Base-by-base conservation (phyloP, 1,140 invertebrate genomes). In the Ectropis grisescens region DNA sequence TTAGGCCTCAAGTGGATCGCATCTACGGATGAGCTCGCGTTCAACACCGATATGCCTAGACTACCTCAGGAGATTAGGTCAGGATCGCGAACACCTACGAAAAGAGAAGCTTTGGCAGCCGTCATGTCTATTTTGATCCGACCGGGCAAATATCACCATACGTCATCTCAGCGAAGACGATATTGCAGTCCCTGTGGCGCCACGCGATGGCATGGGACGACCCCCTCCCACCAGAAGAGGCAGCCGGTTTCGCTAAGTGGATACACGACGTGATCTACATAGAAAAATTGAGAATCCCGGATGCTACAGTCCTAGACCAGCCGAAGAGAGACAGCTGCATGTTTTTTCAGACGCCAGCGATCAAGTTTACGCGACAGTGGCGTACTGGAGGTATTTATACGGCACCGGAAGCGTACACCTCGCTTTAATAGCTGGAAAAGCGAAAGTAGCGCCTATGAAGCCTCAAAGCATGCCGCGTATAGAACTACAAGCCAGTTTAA, bases 121-220 rank as follows among this genome's bases (percentile, higher is more conserved):
- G 37, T 62, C 0, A 67, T 67, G 59, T 49, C 50, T 0, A n/a
- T 0, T 67, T 36, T 16, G 54, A 67, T 8, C 62, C 59, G 2
- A 24, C 58, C 0, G 54, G 54, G 1, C 15, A 59, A 1, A 1
- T 43, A 0, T 23, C 33, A 9, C 44, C 44, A 1, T 5, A 37
- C 7, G 35, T 35, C 0, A 41, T 44, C 1, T 10, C 10, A 0
- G 45, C 33, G 2, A 48, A 52, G 6, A 38, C 29, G 5, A 16
- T 52, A 1, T 7, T 61, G 11, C 80, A 83, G 37, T 47, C 56
- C 1, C 11, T 72, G 0, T 78, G 78, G 70, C 30, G 51, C 1
- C 14, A 10, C 0, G 32, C 44, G 0, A 33, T 56, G 1, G 44
- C 1, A 0, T 49, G 41, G 41, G 47, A 49, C 27, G 29, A 43